A percentile compares a stretch with the other conserved stretches of the same genome.
These are phyloP conservation scores for Channallabes apus DNA, from an alignment of 2,797 vertebrate genomes.

Conservation along the genomic window DNA sequence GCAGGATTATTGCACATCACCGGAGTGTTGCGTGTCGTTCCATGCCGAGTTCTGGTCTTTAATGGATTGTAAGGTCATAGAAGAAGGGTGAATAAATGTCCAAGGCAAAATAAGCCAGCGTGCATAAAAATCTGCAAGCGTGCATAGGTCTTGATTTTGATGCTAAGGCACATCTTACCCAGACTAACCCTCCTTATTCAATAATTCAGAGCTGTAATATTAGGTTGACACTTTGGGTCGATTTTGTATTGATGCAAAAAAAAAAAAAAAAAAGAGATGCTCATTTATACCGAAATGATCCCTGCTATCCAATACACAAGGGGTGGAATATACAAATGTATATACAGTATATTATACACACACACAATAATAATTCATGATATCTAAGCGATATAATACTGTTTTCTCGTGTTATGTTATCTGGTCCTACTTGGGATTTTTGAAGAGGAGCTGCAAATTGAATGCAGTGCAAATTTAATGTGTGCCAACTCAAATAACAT, in stretches of 20 bases:
- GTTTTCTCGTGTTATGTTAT: not conserved
- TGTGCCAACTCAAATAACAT: not conserved
- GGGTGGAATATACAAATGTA: not conserved
- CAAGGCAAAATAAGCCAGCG: not conserved
- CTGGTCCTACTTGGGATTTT: not conserved
- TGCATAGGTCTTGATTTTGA: not conserved
- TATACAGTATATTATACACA: too few relatives aligned
- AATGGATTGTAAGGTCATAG: not conserved
- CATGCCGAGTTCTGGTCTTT: not conserved
- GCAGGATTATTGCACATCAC: constrained; percentile 35
- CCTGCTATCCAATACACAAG: not conserved
- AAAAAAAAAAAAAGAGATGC: not conserved
- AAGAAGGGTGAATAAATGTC: not conserved
- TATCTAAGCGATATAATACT: not conserved
- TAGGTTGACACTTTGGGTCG: not conserved
- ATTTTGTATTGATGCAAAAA: constrained; percentile 13
- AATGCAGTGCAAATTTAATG: not conserved
- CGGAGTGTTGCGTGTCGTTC: not conserved
- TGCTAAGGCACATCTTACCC: not conserved
- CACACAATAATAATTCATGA: constrained; percentile 7
- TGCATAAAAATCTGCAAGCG: not conserved
- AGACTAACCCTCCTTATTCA: not conserved
- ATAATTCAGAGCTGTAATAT: constrained; percentile 13
- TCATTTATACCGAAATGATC: not conserved
- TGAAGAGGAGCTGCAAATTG: not conserved